A percentile compares a stretch with the other conserved stretches of the same genome.
Conservation (phyloP, 2,797 vertebrate species). For the Eremophila alpestris region DNA sequence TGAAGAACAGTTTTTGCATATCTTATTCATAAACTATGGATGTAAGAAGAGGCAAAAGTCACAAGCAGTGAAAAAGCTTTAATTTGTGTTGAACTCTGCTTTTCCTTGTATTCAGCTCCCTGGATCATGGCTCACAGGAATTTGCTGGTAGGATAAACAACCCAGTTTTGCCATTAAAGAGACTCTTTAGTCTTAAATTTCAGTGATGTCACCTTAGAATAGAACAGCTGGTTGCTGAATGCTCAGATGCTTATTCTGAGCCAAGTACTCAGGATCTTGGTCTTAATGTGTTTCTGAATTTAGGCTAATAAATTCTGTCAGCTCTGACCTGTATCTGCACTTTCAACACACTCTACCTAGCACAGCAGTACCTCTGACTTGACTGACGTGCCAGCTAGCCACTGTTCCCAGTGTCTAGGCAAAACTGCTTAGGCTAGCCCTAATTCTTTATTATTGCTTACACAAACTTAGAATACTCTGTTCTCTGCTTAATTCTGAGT, state of each 20-base stretch:
- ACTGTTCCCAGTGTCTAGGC: background rate
- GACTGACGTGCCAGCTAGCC: too few relatives aligned
- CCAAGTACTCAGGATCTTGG: background rate
- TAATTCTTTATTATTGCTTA: background rate
- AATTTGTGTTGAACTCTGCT: background rate
- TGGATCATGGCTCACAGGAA: background rate
- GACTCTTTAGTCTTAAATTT: background rate
- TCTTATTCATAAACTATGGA: background rate
- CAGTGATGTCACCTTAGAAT: background rate
- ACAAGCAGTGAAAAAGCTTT: background rate
- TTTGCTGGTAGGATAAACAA: background rate
- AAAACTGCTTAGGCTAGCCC: background rate
- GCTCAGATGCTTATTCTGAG: background rate
- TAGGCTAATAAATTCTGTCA: background rate
- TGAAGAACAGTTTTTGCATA: background rate
- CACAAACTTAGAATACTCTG: background rate
- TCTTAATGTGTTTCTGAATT: background rate
- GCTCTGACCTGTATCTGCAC: background rate
- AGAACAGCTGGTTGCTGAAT: background rate
- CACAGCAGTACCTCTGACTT: background rate
- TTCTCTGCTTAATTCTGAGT: background rate
- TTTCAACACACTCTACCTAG: background rate
- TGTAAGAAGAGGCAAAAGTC: background rate
- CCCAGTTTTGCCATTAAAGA: background rate
- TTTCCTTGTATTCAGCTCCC: background rate